Evolutionary conservation across 2,797 vertebrate species (phyloP).

Genomic region (Intellagama lesueurii): DNA sequence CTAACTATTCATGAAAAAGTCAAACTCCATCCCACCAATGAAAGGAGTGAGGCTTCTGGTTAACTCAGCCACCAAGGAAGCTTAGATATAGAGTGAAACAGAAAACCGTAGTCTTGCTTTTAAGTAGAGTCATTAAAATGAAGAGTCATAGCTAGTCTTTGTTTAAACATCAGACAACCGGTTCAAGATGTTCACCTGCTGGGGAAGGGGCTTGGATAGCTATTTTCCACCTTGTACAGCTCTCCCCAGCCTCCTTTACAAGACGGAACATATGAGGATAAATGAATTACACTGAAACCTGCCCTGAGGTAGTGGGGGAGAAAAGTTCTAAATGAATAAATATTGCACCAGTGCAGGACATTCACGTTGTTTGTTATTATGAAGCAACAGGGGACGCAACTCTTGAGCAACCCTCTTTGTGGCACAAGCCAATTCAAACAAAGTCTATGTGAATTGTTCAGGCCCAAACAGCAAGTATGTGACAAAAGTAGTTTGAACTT

Average conservation of each 20-base stretch:
- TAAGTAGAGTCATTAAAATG: background rate
- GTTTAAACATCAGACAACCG: background rate
- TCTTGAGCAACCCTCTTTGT: constrained; percentile 3
- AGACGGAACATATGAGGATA: background rate
- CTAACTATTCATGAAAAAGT: background rate
- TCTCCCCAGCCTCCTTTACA: background rate
- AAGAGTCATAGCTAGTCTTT: background rate
- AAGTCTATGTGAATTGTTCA: background rate
- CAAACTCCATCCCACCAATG: background rate
- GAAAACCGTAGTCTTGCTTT: background rate
- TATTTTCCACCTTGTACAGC: too few relatives aligned
- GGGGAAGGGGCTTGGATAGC: background rate
- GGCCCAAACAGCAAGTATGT: constrained; percentile 6
- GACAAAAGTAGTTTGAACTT: constrained; percentile 31
- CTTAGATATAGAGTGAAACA: background rate
- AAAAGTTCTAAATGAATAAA: constrained; percentile 6
- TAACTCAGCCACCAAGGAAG: background rate
- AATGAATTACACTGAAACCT: background rate
- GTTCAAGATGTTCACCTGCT: background rate
- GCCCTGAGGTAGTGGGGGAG: background rate
- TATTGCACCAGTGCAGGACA: background rate
- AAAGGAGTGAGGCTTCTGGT: background rate
- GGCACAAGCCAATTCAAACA: constrained; percentile 11
- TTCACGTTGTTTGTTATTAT: background rate
- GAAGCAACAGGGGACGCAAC: background rate